phyloP scores from a whole-genome alignment of 2,888 invertebrate genomes.

The Drosophila rellima region DNA sequence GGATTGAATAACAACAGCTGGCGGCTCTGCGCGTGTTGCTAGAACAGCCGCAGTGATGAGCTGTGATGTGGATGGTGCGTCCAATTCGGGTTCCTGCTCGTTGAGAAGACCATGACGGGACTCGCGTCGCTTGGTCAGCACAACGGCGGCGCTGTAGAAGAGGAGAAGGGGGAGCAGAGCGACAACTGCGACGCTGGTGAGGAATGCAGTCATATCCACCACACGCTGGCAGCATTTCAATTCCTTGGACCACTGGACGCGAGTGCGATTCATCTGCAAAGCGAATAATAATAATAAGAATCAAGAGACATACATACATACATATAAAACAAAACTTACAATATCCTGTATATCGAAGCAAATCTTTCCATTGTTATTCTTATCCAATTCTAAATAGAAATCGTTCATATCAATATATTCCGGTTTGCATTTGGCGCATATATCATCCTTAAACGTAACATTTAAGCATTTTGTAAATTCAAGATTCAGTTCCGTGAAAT shows the following conservation, averaged over 20 bases:
- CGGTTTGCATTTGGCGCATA: slow-evolving; percentile 45
- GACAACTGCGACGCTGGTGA: slow-evolving; percentile 58
- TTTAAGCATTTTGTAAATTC: slow-evolving; percentile 40
- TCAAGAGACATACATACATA: neutral
- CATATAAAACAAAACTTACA: slow-evolving; percentile 27
- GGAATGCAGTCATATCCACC: slow-evolving; percentile 62
- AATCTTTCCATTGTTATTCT: slow-evolving; percentile 67
- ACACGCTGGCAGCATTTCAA: slow-evolving; percentile 80
- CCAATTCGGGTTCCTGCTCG: slow-evolving; percentile 54
- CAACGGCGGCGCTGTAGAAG: slow-evolving; percentile 72
- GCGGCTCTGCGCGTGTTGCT: slow-evolving; percentile 22
- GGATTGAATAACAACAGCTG: neutral
- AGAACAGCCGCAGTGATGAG: slow-evolving; percentile 46
- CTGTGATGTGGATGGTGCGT: slow-evolving; percentile 39
- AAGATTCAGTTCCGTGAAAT: slow-evolving; percentile 34
- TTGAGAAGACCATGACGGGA: slow-evolving; percentile 73
- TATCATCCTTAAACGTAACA: neutral
- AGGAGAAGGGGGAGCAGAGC: slow-evolving; percentile 73
- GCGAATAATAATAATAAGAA: slow-evolving; percentile 4
- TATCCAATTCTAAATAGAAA: slow-evolving; percentile 73
- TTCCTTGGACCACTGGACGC: slow-evolving; percentile 78
- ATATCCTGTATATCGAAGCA: slow-evolving; percentile 81
- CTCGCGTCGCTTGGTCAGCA: slow-evolving; percentile 76
- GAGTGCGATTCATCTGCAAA: slow-evolving; percentile 83
- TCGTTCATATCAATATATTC: slow-evolving; percentile 64